phyloP scores from a whole-genome alignment of 2,888 invertebrate species.

The Drosophila borborema region DNA sequence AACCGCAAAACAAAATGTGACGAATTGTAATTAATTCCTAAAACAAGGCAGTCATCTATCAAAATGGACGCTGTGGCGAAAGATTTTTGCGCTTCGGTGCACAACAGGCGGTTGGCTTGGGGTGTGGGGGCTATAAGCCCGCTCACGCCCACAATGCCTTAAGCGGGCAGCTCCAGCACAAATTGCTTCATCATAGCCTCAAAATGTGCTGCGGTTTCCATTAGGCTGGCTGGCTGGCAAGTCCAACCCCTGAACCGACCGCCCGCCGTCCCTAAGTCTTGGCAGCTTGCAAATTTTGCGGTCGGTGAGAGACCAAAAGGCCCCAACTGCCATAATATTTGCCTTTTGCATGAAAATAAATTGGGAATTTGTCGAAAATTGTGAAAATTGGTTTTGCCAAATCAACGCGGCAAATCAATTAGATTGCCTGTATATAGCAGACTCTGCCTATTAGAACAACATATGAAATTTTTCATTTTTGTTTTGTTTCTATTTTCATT shows the following conservation, averaged over 20 bases:
- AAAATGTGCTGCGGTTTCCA: constrained; percentile 79
- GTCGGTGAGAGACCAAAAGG: constrained; percentile 41
- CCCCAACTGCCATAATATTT: constrained; percentile 70
- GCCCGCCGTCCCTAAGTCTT: constrained; percentile 30
- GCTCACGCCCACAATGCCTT: constrained; percentile 59
- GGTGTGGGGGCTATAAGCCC: not conserved
- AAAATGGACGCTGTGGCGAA: constrained; percentile 71
- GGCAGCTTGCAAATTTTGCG: constrained; percentile 77
- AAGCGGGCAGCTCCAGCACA: constrained; percentile 65
- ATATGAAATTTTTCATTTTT: constrained; percentile 44
- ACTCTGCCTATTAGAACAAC: constrained; percentile 31
- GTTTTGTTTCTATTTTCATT: constrained; percentile 20
- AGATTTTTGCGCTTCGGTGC: constrained; percentile 76
- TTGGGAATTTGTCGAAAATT: constrained; percentile 67
- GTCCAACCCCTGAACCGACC: not conserved
- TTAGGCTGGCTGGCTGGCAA: constrained; percentile 55
- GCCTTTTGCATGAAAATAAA: constrained; percentile 73
- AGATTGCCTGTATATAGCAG: constrained; percentile 57
- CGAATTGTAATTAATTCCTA: constrained; percentile 83
- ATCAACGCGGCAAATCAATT: constrained; percentile 77
- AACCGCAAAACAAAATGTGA: constrained; percentile 80
- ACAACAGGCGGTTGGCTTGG: constrained; percentile 43
- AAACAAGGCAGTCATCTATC: constrained; percentile 82
- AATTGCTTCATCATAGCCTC: constrained; percentile 79
- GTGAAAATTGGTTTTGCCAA: constrained; percentile 61